Evolutionary conservation across 2,797 vertebrate genomes (phyloP), one percentile per base, ranked within the genome.

Genomic region (Hozukius guyotensis): DNA sequence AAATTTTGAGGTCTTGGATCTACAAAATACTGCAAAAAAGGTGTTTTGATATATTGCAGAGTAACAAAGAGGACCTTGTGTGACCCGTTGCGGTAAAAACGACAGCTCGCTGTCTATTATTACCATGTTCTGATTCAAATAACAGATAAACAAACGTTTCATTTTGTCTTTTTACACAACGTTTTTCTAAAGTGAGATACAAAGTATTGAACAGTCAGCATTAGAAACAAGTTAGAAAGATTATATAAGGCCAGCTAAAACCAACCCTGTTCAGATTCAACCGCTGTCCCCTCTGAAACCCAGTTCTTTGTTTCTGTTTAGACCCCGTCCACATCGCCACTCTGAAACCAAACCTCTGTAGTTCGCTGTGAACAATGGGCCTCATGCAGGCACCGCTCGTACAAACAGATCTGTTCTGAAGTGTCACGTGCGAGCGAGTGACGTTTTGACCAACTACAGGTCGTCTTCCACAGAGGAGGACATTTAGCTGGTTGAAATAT

Each of bases 121-220:
- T 88, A 94, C 93, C 87, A 85, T 84, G 77, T 89, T 93, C 81
- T 88, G 91, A 91, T 94, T 95, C 79, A 89, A 90, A 92, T 78
- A 88, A 91, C 89, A 91, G 80, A 91, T 81, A 78, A 77, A 89
- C 87, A 90, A 87, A 90, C 46, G 8, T 77, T 65, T 77, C 67
- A 8, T 52, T 90, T 61, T 32, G n/a, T 31, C 62, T 74, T 82
- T 77, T 84, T 72, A 90, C 83, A 93, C 84, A 85, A 82, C 9
- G 27, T 84, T 90, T 89, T 88, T 93, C 75, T 88, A 88, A 94
- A 93, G 93, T 94, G 92, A 95, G 89, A 95, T 96, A 96, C 90
- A 95, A 96, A 96, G 93, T 94, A 94, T 94, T 94, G 92, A 96
- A 96, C 95, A 96, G 95, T 96, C 96, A 94, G 94, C 90, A 89